Evolutionary conservation across 2,797 vertebrate genomes (phyloP).

Genomic region (Lateolabrax maculatus): DNA sequence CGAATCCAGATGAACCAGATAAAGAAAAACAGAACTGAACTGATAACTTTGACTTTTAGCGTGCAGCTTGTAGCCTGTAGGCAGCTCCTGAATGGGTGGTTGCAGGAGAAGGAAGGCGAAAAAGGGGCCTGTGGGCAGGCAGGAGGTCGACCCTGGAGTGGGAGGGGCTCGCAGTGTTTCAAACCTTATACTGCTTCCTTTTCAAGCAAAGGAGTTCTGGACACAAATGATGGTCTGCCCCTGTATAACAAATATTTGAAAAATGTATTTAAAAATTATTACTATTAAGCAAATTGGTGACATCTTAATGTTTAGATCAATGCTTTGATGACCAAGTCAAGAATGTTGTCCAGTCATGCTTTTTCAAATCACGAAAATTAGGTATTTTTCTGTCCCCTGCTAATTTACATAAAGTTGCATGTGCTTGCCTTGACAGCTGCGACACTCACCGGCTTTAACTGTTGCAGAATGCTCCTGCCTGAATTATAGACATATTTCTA

Average conservation of each 20-base stretch:
- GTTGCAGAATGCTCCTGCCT: neutral
- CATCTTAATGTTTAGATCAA: neutral
- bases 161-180: neutral
- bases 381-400: neutral
- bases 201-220: neutral
- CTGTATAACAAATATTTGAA: neutral
- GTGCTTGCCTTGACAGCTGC: neutral
- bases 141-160: slow-evolving; percentile 11
- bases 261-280: neutral
- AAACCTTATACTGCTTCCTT: too few species aligned
- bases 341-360: neutral
- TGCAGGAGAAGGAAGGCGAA: neutral
- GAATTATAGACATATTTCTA: neutral
- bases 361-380: neutral
- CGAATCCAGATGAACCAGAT: neutral
- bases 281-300: neutral
- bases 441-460: neutral
- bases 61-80: too few species aligned
- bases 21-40: neutral
- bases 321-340: neutral
- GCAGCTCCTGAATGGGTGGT: neutral
- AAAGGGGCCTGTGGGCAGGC: neutral
- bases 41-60: neutral
- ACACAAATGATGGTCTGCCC: neutral
- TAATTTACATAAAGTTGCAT: neutral